phyloP scores from a whole-genome alignment of 2,797 vertebrate species.

The Odontamblyopus rebecca region DNA sequence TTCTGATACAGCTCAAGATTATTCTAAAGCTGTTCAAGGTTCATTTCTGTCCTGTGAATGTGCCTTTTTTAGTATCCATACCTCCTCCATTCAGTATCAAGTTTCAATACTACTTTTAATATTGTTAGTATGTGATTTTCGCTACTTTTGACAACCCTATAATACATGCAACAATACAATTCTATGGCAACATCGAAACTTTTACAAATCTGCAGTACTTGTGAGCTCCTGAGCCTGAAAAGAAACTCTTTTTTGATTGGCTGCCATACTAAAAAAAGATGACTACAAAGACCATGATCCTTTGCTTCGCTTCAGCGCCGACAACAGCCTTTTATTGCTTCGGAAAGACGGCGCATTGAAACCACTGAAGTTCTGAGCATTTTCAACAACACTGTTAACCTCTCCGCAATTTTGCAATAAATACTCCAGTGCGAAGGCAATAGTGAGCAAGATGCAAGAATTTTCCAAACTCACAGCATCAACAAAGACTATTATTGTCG shows the following conservation, averaged over 20 bases:
- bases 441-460: not conserved
- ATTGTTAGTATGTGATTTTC: too few relatives aligned
- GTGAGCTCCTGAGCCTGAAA: not conserved
- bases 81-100: too few relatives aligned
- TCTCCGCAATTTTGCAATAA: not conserved
- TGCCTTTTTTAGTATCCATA: too few relatives aligned
- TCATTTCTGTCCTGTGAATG: too few relatives aligned
- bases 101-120: too few relatives aligned
- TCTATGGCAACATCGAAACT: not conserved
- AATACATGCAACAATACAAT: not conserved
- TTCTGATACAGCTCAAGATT: too few relatives aligned
- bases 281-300: conserved; percentile 3
- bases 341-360: not conserved
- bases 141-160: too few relatives aligned
- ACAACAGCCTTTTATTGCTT: not conserved
- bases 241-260: not conserved
- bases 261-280: not conserved
- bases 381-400: not conserved
- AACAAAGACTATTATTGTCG: conserved; percentile 5
- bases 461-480: not conserved
- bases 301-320: not conserved
- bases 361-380: not conserved
- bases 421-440: not conserved
- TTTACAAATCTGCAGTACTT: not conserved
- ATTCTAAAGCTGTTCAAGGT: too few relatives aligned